Conservation (phyloP, 2,888 invertebrate species). For the Drosophila melanosoma region DNA sequence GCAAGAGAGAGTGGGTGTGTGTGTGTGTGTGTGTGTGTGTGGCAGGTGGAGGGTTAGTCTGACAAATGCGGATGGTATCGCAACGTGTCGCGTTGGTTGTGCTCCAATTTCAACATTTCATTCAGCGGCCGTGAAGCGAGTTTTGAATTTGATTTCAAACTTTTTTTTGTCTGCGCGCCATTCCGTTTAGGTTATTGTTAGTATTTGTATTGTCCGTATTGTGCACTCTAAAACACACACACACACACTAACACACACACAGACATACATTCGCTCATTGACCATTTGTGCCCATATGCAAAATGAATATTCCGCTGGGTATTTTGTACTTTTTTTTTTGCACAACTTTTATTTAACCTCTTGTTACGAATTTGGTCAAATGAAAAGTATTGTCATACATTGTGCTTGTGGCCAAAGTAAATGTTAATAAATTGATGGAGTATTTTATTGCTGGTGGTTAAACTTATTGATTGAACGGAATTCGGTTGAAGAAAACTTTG, state of each 20-base stretch:
- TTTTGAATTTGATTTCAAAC: slow-evolving; percentile 69
- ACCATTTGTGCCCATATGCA: slow-evolving; percentile 38
- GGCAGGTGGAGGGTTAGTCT: slow-evolving; percentile 5
- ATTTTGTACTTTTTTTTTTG: neutral
- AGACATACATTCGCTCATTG: slow-evolving; percentile 2
- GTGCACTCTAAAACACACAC: slow-evolving; percentile 22
- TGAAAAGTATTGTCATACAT: slow-evolving; percentile 18
- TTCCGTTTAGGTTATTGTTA: slow-evolving; percentile 37
- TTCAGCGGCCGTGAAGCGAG: slow-evolving; percentile 61
- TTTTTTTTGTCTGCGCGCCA: slow-evolving; percentile 15
- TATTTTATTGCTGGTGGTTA: neutral
- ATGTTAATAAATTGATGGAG: neutral
- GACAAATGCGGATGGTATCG: slow-evolving; percentile 53
- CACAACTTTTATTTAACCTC: neutral
- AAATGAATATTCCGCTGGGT: slow-evolving; percentile 9
- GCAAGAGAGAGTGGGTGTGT: neutral
- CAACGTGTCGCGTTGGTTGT: slow-evolving; percentile 27
- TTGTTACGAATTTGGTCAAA: neutral
- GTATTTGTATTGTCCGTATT: slow-evolving; percentile 39
- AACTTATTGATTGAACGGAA: neutral
- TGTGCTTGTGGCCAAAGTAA: neutral
- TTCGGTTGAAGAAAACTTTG: neutral
- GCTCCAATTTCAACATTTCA: slow-evolving; percentile 73
- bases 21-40: too few relatives aligned
- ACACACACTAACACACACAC: slow-evolving; percentile 9